phyloP scores from a whole-genome alignment of 2,888 invertebrate species.

The Nineta flava region DNA sequence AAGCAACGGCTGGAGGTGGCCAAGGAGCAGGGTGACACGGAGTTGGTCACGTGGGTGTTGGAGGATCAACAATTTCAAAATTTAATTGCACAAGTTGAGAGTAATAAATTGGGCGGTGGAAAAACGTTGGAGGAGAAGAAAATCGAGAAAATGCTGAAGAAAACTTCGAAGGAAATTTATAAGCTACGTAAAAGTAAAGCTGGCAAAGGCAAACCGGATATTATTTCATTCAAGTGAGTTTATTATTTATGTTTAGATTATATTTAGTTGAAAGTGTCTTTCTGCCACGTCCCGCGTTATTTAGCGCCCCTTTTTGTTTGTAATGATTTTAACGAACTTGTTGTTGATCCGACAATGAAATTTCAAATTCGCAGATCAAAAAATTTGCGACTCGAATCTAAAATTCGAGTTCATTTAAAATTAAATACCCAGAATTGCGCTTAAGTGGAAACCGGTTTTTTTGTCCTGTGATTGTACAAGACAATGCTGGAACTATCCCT shows the following conservation, averaged over 20 bases:
- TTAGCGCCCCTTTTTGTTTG: no score
- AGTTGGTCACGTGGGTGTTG: conserved; percentile 70
- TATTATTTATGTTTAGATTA: conserved; percentile 6
- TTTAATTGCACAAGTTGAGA: conserved; percentile 42
- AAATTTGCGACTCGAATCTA: no score
- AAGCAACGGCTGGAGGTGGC: conserved; percentile 72
- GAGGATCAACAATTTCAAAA: conserved; percentile 76
- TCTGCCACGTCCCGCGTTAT: no score
- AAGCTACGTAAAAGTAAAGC: conserved; percentile 74
- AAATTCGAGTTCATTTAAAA: no score
- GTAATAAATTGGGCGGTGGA: conserved; percentile 24
- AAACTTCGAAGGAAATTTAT: conserved; percentile 83
- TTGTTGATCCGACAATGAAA: no score
- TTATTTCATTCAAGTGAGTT: conserved; percentile 82
- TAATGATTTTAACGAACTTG: no score
- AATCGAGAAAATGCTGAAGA: conserved; percentile 66
- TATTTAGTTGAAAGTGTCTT: no score
- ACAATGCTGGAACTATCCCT: no score
- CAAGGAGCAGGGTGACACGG: conserved; percentile 64
- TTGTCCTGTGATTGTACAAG: no score
- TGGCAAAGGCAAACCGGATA: conserved; percentile 76
- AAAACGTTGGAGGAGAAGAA: conserved; percentile 48
- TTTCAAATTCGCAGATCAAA: no score
- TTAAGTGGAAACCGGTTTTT: no score
- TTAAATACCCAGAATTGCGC: no score